Percentiles rank a stretch among this genome's conserved stretches.
phyloP scores from a whole-genome alignment of 2,888 invertebrate species.

The Leucophenga maculata region DNA sequence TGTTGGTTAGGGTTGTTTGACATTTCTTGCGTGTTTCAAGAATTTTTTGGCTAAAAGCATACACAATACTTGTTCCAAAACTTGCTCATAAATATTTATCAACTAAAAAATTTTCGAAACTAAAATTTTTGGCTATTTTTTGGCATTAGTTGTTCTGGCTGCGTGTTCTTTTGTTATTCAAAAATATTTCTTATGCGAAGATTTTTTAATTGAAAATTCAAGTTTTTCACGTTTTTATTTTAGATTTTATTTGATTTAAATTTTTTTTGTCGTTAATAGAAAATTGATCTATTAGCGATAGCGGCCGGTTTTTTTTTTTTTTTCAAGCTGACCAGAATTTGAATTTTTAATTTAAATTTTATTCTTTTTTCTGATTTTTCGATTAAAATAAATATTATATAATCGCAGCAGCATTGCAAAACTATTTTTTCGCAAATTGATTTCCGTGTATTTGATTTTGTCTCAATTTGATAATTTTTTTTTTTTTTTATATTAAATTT shows the following conservation, averaged over 20 bases:
- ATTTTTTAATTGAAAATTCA: constrained; percentile 62
- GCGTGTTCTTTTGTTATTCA: neutral
- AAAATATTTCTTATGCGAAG: neutral
- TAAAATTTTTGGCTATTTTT: constrained; percentile 26
- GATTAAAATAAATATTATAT: constrained; percentile 60
- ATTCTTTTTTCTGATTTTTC: constrained; percentile 45
- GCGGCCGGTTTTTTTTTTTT: constrained; percentile 27
- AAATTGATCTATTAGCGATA: constrained; percentile 57
- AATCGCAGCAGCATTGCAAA: constrained; percentile 36
- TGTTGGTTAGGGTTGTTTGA: constrained; percentile 7
- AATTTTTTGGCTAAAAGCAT: constrained; percentile 38
- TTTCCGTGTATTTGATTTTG: neutral
- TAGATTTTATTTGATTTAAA: constrained; percentile 49
- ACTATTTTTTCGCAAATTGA: neutral
- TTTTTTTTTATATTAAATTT: neutral
- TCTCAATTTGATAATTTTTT: neutral
- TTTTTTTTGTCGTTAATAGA: constrained; percentile 51
- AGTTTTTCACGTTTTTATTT: constrained; percentile 54
- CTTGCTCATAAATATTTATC: constrained; percentile 50
- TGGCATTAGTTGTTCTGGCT: neutral
- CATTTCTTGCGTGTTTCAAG: constrained; percentile 53
- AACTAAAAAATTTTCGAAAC: constrained; percentile 35
- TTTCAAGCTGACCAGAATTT: constrained; percentile 34
- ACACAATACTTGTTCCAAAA: constrained; percentile 33
- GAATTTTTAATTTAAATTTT: constrained; percentile 43